Base-by-base conservation (phyloP, 2,797 vertebrate species). In the Clarias pachynema region DNA sequence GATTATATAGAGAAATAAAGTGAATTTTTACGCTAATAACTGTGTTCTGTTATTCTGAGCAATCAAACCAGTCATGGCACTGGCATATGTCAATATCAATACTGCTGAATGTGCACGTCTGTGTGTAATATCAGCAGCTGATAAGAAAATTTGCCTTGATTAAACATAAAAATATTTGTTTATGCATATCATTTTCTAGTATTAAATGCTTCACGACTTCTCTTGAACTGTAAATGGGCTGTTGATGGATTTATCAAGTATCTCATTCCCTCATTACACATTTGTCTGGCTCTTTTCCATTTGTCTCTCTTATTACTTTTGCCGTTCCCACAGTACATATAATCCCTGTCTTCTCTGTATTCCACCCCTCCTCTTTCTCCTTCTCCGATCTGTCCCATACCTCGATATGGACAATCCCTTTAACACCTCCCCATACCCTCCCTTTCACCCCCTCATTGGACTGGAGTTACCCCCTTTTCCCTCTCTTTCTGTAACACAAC, bases 401-500 rank as follows among this genome's bases (percentile, higher is more conserved):
- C 85, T 87, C 73, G 78, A 83, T 85, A 82, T 84, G 44, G 79
- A 68, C 84, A 79, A 26, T 70, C 68, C 63, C 72, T 37, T 34
- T 26, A 56, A 34, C 7, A 20, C 18, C 26, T 29, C n/a, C 0
- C 29, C 4, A 5, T 22, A 37, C 49, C 40, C 82, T 81, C 72
- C 20, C 53, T 81, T 66, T 81, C 34, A 57, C 89, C 83, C 73
- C n/a, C 84, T 87, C 84, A 44, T 77, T 66, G 57, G 81, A 86
- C 62, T 89, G 79, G 89, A 87, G 88, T 81, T 86, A 89, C 69
- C 83, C 81, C 65, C 77, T 78, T 87, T 89, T 84, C 87, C 85
- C 84, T 70, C 85, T 79, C 81, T 79, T 82, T 85, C 81, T 94
- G 94, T 94, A 95, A 95, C 91, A 89, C 89, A 87, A 95, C 91